phyloP scores from a whole-genome alignment of 1,140 invertebrate species.

The Drosophila ercepeae region DNA sequence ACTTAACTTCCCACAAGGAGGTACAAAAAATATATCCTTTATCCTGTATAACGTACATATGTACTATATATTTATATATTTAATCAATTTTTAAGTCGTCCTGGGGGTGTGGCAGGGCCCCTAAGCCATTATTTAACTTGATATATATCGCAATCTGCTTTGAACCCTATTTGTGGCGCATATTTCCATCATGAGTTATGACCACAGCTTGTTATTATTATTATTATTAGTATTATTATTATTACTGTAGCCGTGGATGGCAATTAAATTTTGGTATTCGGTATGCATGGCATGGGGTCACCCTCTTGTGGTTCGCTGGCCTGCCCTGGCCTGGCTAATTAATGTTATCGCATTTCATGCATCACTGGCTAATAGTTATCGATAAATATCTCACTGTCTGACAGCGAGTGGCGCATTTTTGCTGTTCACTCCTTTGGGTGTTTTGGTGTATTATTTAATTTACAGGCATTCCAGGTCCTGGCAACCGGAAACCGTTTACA shows the following conservation, averaged over 20 bases:
- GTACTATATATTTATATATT: not conserved
- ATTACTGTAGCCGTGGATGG: constrained; percentile 36
- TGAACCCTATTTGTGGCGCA: constrained; percentile 15
- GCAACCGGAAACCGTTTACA: constrained; percentile 13
- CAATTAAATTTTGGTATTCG: constrained; percentile 34
- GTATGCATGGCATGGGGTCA: constrained; percentile 6
- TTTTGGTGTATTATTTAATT: constrained; percentile 54
- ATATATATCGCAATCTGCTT: not conserved
- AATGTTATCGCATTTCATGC: constrained; percentile 81
- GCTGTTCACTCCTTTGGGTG: constrained; percentile 2
- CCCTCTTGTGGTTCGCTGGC: constrained; percentile 41
- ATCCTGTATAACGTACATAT: not conserved
- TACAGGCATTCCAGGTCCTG: constrained; percentile 14
- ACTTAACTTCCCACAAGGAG: not conserved
- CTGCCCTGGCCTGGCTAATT: constrained; percentile 58
- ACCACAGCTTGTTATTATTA: constrained; percentile 14
- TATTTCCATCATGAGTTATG: constrained; percentile 32
- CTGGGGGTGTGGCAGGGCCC: too few relatives aligned
- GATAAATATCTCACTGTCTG: constrained; percentile 73
- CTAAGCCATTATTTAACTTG: not conserved
- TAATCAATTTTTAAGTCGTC: not conserved
- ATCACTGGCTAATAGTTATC: constrained; percentile 80
- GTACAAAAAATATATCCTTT: too few relatives aligned
- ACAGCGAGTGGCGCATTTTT: constrained; percentile 16
- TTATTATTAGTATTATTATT: constrained; percentile 52